phyloP scores from a whole-genome alignment of 2,797 vertebrate genomes.

The Pseudochromis fuscus region DNA sequence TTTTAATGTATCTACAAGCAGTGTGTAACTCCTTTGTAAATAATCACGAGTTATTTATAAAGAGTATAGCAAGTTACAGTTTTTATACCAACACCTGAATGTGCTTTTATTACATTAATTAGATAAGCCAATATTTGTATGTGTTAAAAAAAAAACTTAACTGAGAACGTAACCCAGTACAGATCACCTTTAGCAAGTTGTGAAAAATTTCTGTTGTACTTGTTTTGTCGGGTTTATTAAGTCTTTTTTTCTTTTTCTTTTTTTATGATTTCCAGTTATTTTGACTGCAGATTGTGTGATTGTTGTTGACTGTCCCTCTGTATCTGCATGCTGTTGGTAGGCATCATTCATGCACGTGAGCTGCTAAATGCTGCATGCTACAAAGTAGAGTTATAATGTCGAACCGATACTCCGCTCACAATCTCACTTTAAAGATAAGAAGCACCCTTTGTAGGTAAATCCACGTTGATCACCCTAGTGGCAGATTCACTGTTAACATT shows the following conservation, averaged over 20 bases:
- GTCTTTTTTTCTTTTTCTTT: constrained; percentile 33
- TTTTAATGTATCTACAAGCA: constrained; percentile 75
- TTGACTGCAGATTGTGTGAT: constrained; percentile 59
- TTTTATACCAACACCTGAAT: constrained; percentile 89
- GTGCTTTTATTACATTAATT: constrained; percentile 85
- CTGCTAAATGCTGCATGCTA: constrained; percentile 77
- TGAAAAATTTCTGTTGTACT: constrained; percentile 47
- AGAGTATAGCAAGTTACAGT: constrained; percentile 83
- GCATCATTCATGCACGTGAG: constrained; percentile 71
- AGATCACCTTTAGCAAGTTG: constrained; percentile 60
- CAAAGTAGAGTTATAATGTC: constrained; percentile 54
- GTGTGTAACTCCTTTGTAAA: constrained; percentile 82
- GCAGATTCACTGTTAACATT: background rate
- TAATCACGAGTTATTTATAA: constrained; percentile 83
- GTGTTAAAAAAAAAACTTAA: constrained; percentile 46
- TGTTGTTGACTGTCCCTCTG: constrained; percentile 62
- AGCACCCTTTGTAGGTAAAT: background rate
- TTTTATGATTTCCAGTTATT: constrained; percentile 49
- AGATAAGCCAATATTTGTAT: constrained; percentile 77
- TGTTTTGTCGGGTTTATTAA: constrained; percentile 58
- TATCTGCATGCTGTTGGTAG: constrained; percentile 74
- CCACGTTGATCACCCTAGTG: background rate
- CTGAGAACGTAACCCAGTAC: constrained; percentile 47
- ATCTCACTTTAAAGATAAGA: constrained; percentile 1
- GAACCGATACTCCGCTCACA: constrained; percentile 19